Evolutionary conservation across 2,888 invertebrate species (phyloP), one percentile per base, ranked within the genome.

Genomic region (Carabus problematicus): DNA sequence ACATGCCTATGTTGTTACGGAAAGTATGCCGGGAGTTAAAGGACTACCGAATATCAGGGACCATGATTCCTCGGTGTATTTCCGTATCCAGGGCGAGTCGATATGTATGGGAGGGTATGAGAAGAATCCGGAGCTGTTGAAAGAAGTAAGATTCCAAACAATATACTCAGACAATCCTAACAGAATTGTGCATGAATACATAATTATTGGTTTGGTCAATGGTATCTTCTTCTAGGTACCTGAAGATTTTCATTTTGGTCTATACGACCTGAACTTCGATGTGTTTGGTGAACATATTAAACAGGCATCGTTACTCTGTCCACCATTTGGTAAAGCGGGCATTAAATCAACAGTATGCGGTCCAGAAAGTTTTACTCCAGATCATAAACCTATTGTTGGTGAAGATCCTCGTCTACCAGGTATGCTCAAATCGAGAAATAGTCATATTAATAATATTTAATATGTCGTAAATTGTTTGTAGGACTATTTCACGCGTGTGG

Each of bases 291-390:
- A 88, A 0, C 93, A 95, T 77, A 86, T 94, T 77, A 85, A 85
- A 72, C 87, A 88, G 62, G 93, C 94, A 0, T 83, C 88, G 0
- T 86, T 89, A 62, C 79, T 96, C 8, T 89, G 93, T 70, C 95
- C 96, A 0, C 85, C 86, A 71, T 86, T 95, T 71, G 88, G 86
- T 40, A 85, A 85, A 7, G 86, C 90, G 6, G 95, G 95, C 3
- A 88, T 96, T 16, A 94, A 92, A 79, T 90, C 92, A 45, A 94
- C 94, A 0, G 89, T 95, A 1, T 96, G 94, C 77, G 96, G 96
- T 0, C 94, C 95, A 0, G 95, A 97, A 79, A 91, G 93, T 1
- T 97, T 96, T 79, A 96, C 96, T 0, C 94, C 95, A 0, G 96
- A 97, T 79, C 95, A 95, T 78, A 95, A 89, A 75, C 95, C 96